A percentile compares a stretch with the other conserved stretches of the same genome.
These are phyloP conservation scores for Cyanoramphus novaezelandiae DNA, from an alignment of 2,113 vertebrate species.

Conservation along the genomic window DNA sequence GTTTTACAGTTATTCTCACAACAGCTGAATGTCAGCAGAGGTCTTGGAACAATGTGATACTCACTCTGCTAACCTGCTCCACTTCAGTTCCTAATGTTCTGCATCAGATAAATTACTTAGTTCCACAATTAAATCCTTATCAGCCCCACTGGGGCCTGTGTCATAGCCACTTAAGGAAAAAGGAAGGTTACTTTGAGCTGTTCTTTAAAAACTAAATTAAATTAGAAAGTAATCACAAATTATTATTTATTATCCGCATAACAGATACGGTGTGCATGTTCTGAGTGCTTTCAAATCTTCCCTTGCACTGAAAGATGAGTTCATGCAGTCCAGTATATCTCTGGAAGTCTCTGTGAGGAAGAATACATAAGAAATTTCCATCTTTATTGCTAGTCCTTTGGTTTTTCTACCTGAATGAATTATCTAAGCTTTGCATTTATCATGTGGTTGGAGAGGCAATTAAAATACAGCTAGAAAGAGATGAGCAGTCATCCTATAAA, in stretches of 20 bases:
- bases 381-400: neutral
- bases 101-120: constrained; percentile 14
- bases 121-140: constrained; percentile 21
- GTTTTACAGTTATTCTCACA: neutral
- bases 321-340: neutral
- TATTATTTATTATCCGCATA: neutral
- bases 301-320: neutral
- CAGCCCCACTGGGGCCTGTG: neutral
- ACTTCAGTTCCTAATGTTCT: neutral
- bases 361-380: neutral
- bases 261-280: neutral
- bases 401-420: neutral
- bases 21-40: neutral
- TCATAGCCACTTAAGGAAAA: neutral
- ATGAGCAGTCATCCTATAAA: neutral
- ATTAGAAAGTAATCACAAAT: neutral
- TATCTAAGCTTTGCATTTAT: neutral
- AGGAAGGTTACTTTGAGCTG: neutral
- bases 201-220: neutral
- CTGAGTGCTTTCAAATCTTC: neutral
- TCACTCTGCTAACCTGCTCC: neutral
- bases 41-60: neutral
- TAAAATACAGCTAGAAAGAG: neutral
- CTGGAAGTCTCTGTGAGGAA: neutral
- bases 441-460: neutral